Conservation (phyloP, 1,140 invertebrate genomes). For the Gerris buenoi region DNA sequence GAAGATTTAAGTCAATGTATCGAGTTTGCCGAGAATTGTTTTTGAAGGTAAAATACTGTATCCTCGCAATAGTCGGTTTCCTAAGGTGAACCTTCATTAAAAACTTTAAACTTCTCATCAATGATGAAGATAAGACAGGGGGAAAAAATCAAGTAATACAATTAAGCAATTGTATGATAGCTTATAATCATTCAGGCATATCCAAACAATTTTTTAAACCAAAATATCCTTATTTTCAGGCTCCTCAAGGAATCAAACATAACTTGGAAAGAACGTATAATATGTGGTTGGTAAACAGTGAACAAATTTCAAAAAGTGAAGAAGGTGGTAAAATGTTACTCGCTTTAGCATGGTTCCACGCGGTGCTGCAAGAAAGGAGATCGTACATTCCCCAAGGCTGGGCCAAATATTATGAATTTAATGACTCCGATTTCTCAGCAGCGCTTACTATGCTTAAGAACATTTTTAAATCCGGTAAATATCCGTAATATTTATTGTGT, state of each 20-base stretch:
- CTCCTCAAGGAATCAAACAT: slow-evolving; percentile 49
- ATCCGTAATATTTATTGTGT: slow-evolving; percentile 6
- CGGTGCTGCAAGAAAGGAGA: slow-evolving; percentile 72
- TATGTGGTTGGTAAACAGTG: slow-evolving; percentile 37
- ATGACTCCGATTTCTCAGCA: slow-evolving; percentile 62
- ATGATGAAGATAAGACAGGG: too few species aligned
- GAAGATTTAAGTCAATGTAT: too few species aligned
- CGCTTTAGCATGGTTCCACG: slow-evolving; percentile 65
- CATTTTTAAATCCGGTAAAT: slow-evolving; percentile 33
- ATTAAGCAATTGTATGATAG: too few species aligned
- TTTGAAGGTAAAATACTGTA: too few species aligned
- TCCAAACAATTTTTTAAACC: too few species aligned
- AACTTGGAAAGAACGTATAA: slow-evolving; percentile 44
- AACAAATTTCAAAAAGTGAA: slow-evolving; percentile 18
- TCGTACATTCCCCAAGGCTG: slow-evolving; percentile 75
- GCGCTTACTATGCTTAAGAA: slow-evolving; percentile 55
- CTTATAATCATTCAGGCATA: too few species aligned
- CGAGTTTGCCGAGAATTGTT: too few species aligned
- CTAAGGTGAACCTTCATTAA: too few species aligned
- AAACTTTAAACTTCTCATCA: too few species aligned
- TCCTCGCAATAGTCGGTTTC: too few species aligned
- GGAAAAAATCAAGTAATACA: too few species aligned
- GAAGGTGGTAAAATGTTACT: slow-evolving; percentile 41
- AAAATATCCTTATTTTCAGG: too few species aligned
- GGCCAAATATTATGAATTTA: slow-evolving; percentile 83